Base-by-base conservation (phyloP, 2,113 vertebrate species). In the Dryoscopus gambensis region DNA sequence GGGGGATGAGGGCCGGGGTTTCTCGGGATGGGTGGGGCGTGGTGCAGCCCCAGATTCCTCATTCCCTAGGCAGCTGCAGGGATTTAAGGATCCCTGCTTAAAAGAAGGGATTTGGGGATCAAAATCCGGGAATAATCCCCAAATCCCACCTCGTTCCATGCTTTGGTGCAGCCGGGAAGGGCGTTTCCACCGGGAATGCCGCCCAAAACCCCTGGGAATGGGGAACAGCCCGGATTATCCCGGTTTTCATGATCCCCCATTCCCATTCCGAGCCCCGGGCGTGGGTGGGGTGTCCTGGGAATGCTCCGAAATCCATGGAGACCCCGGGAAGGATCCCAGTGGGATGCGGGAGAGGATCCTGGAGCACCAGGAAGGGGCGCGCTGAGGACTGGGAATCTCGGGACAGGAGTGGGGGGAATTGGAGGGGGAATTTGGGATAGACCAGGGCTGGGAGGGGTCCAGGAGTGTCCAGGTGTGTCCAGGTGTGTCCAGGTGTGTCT, bases 341-440 rank as follows among this genome's bases (percentile, higher is more conserved):
- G 55, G 65, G 80, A 60, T 35, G 19, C 0, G 1, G 46, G 65
- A 50, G 35, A 52, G 65, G 30, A 23, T 50, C 24, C 35, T n/a
- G 79, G 37, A 30, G 31, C 31, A 8, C 8, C 20, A 2, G 80
- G 56, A 35, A 20, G 2, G 46, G 44, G 6, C 2, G 5, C n/a
- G 53, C 14, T 11, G 64, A 59, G 65, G 55, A 8, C 11, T 35
- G 37, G 67, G 65, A 83, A 70, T 70, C 5, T 60, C 0, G 1
- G 44, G 64, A 22, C 1, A 14, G 0, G 5, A 40, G 18, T 2
- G 12, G 14, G 14, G 23, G 62, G 27, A 15, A 15, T 12, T 6
- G 33, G 28, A 39, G 7, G 17, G 35, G 44, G 55, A 60, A 42
- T 70, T 24, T 30, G 53, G 79, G 60, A 63, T 62, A 5, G 37